Evolutionary conservation across 2,888 invertebrate species (phyloP).

Genomic region (Agrochola circellaris): DNA sequence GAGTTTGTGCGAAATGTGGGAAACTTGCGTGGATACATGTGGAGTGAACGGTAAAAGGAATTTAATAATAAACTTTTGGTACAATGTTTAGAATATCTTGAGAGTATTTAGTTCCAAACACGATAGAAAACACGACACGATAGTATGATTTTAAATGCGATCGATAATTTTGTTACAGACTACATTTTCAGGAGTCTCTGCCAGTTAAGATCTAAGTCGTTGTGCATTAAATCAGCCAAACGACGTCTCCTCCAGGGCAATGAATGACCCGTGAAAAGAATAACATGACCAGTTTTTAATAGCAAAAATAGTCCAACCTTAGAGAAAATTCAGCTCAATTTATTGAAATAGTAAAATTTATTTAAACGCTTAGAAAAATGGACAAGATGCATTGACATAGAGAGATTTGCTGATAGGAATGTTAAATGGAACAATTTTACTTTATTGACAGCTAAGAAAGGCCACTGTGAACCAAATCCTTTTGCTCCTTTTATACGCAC

Average conservation of each 20-base stretch:
- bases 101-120: neutral
- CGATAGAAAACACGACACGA: neutral
- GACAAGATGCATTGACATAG: neutral
- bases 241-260: too few relatives aligned
- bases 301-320: neutral
- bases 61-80: neutral
- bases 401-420: neutral
- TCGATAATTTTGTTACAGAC: neutral
- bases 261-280: neutral
- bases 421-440: neutral
- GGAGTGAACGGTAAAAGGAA: slow-evolving; percentile 47
- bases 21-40: slow-evolving; percentile 36
- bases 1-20: slow-evolving; percentile 49
- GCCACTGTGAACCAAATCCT: slow-evolving; percentile 8
- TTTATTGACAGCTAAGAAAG: slow-evolving; percentile 27
- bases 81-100: neutral
- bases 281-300: neutral
- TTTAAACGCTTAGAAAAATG: neutral
- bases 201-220: too few relatives aligned
- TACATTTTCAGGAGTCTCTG: neutral
- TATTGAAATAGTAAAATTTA: neutral
- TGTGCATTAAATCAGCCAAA: neutral
- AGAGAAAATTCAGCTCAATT: neutral
- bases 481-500: slow-evolving; percentile 28
- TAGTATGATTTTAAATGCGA: neutral